Base-by-base conservation (phyloP, 2,797 vertebrate species). In the Ctenochaetus hawaiiensis region DNA sequence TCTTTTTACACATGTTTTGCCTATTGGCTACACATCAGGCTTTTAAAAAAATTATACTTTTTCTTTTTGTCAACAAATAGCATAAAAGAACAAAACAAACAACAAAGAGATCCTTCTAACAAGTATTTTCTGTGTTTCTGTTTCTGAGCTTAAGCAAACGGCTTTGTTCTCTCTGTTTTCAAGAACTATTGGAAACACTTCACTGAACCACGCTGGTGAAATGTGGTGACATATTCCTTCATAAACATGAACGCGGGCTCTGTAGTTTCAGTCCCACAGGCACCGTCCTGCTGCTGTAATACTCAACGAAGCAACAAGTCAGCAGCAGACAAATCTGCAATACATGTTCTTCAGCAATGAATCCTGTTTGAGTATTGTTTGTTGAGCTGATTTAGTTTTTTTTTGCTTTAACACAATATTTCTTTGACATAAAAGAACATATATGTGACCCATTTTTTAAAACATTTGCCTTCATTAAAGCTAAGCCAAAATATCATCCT, bases 11-110 rank as follows among this genome's bases (percentile, higher is more conserved):
- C 6, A 23, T 45, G 51, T 57, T 61, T 34, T 43, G 8, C 26
- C 41, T 2, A 57, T 1, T 54, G 34, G 34, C 30, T n/a, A 37
- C 8, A 57, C 6, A 67, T 39, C 26, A 56, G 48, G 8, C 30
- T 47, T 13, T 18, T 26, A 23, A 52, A 23, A 52, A 14, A 60
- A 52, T 47, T 10, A 9, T 53, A 2, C 39, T n/a, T 3, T 45
- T 69, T 4, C 22, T 73, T 51, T 56, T 41, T 51, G 44, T 64
- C 67, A 51, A 49, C 23, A 68, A 52, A 68, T 57, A 30, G 44
- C n/a, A 68, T 16, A 68, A 62, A 56, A 67, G 10, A 74, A 51
- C 34, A 67, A 54, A 52, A 53, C 26, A 61, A 58, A 56, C 30
- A 61, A 45, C 5, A 10, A 60, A 26, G 14, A 14, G 34, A 60